Evolutionary conservation across 1,140 invertebrate genomes (phyloP).

Genomic region (Aphelinus certus): DNA sequence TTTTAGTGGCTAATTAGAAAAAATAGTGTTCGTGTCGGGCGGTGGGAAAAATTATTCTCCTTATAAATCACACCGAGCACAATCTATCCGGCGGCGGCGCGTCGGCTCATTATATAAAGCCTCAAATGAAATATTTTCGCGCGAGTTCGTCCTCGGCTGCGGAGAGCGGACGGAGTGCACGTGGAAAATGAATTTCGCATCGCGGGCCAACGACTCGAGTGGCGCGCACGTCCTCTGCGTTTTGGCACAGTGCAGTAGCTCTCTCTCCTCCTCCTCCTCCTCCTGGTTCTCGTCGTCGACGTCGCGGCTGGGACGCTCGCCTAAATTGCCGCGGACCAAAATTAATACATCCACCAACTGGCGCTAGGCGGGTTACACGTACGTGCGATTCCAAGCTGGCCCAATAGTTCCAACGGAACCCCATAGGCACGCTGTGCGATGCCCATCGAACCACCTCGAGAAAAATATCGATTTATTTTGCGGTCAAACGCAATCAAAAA

Average conservation of each 20-base stretch:
- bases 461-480: no score
- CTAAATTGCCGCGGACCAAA: conserved; percentile 5
- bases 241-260: neutral
- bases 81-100: neutral
- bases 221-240: neutral
- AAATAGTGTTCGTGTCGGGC: neutral
- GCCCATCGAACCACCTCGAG: no score
- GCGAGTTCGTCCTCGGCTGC: neutral
- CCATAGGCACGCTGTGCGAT: neutral
- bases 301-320: neutral
- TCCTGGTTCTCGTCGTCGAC: conserved; percentile 20
- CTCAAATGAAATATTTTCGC: conserved; percentile 19
- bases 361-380: neutral
- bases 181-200: conserved; percentile 17
- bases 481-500: neutral
- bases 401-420: neutral
- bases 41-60: neutral
- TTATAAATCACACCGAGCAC: neutral
- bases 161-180: neutral
- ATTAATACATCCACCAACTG: conserved; percentile 11
- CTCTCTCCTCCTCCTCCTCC: neutral
- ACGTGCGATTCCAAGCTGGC: neutral
- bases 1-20: conserved; percentile 26
- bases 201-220: neutral
- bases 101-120: neutral